These are phyloP conservation scores for Huso huso DNA, from an alignment of 2,797 vertebrate species.

Conservation along the genomic window DNA sequence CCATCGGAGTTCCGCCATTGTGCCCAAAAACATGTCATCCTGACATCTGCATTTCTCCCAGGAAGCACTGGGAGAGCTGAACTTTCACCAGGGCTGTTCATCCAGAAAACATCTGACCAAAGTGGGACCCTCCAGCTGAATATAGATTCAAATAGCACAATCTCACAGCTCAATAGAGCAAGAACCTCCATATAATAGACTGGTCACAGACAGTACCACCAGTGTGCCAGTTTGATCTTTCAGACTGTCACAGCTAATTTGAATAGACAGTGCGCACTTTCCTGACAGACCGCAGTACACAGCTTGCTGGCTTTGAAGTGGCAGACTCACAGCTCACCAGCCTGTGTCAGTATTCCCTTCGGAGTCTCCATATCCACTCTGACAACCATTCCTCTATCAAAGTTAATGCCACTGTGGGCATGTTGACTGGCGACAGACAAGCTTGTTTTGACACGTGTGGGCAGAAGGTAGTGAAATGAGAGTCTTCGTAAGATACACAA, in stretches of 20 bases:
- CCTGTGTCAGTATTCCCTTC: too few species aligned
- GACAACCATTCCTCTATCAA: too few species aligned
- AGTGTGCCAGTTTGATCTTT: too few species aligned
- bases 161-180: conserved; percentile 37
- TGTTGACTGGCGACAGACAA: too few species aligned
- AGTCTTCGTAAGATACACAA: too few species aligned
- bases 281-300: not conserved
- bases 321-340: too few species aligned
- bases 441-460: too few species aligned
- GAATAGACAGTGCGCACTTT: not conserved
- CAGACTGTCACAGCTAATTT: too few species aligned
- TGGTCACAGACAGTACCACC: conserved; percentile 23
- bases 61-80: conserved; percentile 7
- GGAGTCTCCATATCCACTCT: too few species aligned
- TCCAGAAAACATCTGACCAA: conserved; percentile 31
- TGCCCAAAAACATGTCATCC: not conserved
- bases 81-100: conserved; percentile 31
- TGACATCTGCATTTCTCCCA: conserved; percentile 5
- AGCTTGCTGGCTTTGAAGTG: too few species aligned
- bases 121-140: conserved; percentile 18
- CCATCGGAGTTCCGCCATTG: not conserved
- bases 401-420: too few species aligned
- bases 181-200: conserved; percentile 26
- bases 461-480: too few species aligned
- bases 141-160: conserved; percentile 26